Evolutionary conservation across 2,113 vertebrate species (phyloP).

Genomic region (Sinocyclocheilus anshuiensis): DNA sequence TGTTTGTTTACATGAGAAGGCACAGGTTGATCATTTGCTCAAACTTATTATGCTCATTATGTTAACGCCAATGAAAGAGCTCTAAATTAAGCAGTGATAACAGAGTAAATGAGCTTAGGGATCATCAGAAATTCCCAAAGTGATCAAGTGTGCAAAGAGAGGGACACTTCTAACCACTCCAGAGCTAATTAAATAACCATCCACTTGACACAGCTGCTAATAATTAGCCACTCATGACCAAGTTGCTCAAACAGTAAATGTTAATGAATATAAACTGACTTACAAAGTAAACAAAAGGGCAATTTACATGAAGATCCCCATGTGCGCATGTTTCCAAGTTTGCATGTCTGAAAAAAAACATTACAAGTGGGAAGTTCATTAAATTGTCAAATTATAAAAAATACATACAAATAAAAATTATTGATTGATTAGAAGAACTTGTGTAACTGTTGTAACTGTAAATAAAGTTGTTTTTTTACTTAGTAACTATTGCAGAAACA

Average conservation of each 20-base stretch:
- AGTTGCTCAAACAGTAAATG: neutral
- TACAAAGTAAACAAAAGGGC: constrained; percentile 8
- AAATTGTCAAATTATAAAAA: too few species aligned
- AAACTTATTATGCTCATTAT: neutral
- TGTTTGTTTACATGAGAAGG: neutral
- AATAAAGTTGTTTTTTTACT: too few species aligned
- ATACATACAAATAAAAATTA: too few species aligned
- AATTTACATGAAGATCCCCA: neutral
- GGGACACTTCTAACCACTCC: constrained; percentile 26
- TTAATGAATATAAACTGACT: neutral
- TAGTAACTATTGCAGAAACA: too few species aligned
- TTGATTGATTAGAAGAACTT: too few species aligned
- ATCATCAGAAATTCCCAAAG: constrained; percentile 17
- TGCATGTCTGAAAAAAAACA: neutral
- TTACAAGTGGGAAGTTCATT: neutral
- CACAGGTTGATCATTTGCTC: neutral
- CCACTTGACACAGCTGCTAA: neutral
- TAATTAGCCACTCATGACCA: constrained; percentile 46
- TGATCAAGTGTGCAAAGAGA: constrained; percentile 17
- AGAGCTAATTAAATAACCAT: constrained; percentile 50
- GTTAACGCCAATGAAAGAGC: neutral
- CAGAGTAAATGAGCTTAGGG: constrained; percentile 43
- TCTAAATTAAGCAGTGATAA: constrained; percentile 13
- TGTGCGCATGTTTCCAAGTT: neutral
- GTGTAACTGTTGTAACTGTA: too few species aligned